Conservation (phyloP, 2,888 invertebrate species). For the Papilio demoleus region DNA sequence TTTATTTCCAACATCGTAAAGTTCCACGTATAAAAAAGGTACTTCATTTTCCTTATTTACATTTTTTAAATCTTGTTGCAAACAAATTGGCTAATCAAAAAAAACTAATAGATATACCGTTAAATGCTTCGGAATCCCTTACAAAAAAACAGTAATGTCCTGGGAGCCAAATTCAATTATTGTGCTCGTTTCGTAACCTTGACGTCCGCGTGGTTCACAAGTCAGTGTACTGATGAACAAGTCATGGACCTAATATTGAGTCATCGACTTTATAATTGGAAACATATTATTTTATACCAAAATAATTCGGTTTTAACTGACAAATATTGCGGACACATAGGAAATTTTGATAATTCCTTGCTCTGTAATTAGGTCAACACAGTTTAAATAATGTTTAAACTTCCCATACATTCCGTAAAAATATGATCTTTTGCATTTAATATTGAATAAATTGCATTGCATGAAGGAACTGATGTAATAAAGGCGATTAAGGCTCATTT, state of each 20-base stretch:
- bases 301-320: background rate
- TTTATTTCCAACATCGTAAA: background rate
- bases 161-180: conserved; percentile 38
- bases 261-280: conserved; percentile 23
- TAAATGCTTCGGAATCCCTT: conserved; percentile 14
- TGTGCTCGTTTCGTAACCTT: conserved; percentile 33
- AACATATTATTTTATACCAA: background rate
- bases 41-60: conserved; percentile 15
- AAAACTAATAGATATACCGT: conserved; percentile 32
- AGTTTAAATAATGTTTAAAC: no score
- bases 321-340: no score
- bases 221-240: conserved; percentile 32
- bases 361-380: no score
- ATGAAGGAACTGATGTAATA: no score
- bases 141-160: conserved; percentile 34
- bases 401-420: no score
- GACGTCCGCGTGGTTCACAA: conserved; percentile 32
- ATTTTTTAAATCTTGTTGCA: conserved; percentile 11
- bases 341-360: no score
- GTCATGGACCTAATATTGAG: conserved; percentile 24
- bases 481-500: no score
- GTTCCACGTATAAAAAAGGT: background rate
- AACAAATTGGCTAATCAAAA: conserved; percentile 32
- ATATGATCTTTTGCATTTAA: no score
- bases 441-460: no score